Evolutionary conservation across 2,113 vertebrate species (phyloP), one percentile per base, ranked within the genome.

Genomic region (Jacana jacana): DNA sequence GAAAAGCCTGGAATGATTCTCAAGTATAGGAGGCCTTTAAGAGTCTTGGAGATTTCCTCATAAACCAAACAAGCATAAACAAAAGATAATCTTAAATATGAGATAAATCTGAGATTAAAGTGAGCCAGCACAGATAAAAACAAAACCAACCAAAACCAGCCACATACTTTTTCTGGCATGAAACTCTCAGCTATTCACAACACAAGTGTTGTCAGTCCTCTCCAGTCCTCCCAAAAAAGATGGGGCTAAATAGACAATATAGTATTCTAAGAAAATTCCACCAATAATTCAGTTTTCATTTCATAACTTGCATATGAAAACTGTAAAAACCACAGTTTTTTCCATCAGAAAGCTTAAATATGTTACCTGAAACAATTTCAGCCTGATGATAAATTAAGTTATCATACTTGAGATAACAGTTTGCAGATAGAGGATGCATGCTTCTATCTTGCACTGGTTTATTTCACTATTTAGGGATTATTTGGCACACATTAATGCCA

Each of bases 21-120:
- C 61, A 95, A 81, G 55, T 73, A 87, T 48, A 48, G 84, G 90
- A 95, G 76, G 89, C 57, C 78, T 73, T 70, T 75, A 84, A 94
- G 82, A 19, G 39, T 80, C 66, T 78, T 88, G 69, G 63, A 84
- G 87, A 91, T 60, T 78, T 17, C 83, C 54, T 69, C 65, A 22
- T 60, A 23, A 60, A 49, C 61, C 86, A 93, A 89, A 86, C 30
- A 95, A 84, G 71, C 30, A 81, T 42, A 42, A 42, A 15, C 42
- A 42, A 42, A 42, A 42, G 42, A 42, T 42, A 42, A 42, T 42
- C 42, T 42, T 42, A 42, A 42, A 42, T 42, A 42, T 42, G 24
- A 54, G 52, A 70, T 23, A 27, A 71, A 71, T 46, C 54, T 60
- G 44, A 76, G 63, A 57, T 60, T 87, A 68, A 42, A 42, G 46